phyloP scores from a whole-genome alignment of 2,888 invertebrate genomes.

The Saturnia japonica region DNA sequence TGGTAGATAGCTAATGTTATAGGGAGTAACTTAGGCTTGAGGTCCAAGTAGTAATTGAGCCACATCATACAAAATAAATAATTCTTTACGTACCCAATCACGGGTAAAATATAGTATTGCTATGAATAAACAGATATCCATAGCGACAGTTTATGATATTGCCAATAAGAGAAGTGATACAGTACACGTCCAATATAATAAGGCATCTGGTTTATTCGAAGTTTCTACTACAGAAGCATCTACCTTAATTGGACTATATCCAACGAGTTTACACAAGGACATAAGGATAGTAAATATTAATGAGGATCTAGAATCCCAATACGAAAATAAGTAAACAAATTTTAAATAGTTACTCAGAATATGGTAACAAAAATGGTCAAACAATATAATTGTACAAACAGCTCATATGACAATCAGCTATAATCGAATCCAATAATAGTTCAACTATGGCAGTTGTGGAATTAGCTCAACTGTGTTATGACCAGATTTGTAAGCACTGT shows the following conservation, averaged over 20 bases:
- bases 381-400: neutral
- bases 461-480: too few species aligned
- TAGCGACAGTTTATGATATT: neutral
- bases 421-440: too few species aligned
- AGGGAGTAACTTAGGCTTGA: too few species aligned
- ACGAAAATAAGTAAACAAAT: neutral
- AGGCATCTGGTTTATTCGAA: constrained; percentile 3
- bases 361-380: neutral
- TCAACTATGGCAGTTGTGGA: too few species aligned
- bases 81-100: neutral
- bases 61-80: neutral
- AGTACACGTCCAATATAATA: neutral
- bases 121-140: neutral
- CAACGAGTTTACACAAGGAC: neutral
- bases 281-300: neutral
- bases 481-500: too few species aligned
- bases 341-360: neutral
- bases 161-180: neutral
- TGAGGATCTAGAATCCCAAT: neutral
- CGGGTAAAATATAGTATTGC: neutral
- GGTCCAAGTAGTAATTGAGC: neutral
- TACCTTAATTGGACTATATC: neutral
- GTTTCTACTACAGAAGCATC: neutral
- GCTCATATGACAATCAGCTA: too few species aligned
- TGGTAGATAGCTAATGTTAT: too few species aligned